Conservation (phyloP, 2,888 invertebrate genomes). For the Deilephila porcellus region DNA sequence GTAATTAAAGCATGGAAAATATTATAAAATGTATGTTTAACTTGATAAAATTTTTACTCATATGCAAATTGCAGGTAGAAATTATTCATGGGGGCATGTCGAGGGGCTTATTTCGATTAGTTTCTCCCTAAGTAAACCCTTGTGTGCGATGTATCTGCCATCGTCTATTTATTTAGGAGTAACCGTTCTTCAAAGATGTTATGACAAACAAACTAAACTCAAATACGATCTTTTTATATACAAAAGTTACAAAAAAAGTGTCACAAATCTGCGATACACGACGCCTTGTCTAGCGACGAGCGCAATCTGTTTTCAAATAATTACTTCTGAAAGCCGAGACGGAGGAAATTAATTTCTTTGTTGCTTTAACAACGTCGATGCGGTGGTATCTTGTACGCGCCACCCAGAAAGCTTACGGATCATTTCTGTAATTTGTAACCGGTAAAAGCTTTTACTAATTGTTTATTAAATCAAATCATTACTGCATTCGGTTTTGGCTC, state of each 20-base stretch:
- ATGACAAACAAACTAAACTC: conserved; percentile 47
- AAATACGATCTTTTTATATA: conserved; percentile 41
- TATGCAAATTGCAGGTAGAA: conserved; percentile 36
- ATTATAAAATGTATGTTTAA: neutral
- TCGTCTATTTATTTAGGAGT: conserved; percentile 54
- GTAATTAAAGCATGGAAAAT: neutral
- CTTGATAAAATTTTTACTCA: conserved; percentile 23
- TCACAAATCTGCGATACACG: conserved; percentile 53
- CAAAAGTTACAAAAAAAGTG: conserved; percentile 32
- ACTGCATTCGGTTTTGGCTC: neutral
- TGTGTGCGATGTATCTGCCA: conserved; percentile 50
- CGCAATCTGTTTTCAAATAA: conserved; percentile 81
- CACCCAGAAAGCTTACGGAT: conserved; percentile 29
- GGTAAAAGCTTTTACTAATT: conserved; percentile 28
- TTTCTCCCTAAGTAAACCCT: conserved; percentile 48
- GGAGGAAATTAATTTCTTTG: conserved; percentile 78
- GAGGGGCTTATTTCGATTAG: conserved; percentile 53
- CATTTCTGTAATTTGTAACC: conserved; percentile 32
- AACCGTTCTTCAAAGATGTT: conserved; percentile 47
- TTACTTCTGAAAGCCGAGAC: conserved; percentile 78
- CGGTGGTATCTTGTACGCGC: conserved; percentile 40
- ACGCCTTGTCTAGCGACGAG: conserved; percentile 66
- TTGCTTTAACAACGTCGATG: conserved; percentile 67
- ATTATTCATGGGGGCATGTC: conserved; percentile 54
- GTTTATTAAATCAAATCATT: conserved; percentile 26